Base-by-base conservation (phyloP, 2,888 invertebrate species). In the Brachynemurus nebulosus region DNA sequence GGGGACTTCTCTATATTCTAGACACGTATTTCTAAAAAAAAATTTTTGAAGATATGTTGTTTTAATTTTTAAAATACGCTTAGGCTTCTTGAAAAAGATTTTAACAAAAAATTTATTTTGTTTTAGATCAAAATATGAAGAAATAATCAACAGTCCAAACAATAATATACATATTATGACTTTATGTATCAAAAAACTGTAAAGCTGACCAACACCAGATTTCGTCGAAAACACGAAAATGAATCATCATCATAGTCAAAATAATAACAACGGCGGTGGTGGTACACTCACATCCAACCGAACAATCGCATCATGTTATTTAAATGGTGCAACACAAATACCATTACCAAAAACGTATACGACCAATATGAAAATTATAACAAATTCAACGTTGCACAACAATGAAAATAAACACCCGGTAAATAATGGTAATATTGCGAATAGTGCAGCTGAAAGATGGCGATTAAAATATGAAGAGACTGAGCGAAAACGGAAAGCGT, bases 381-480 rank as follows among this genome's bases (percentile, higher is more conserved):
- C n/a, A n/a, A n/a, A n/a, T n/a, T 25, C 14, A 21, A 11, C 27
- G 14, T n/a, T 14, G 5, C 30, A n/a, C n/a, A 30, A n/a, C 17
- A 12, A 37, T 16, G 37, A 20, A 37, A 18, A 18, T 37, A 37
- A 37, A 18, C 4, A n/a, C 2, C n/a, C 30, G 14, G 14, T 30
- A 4, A n/a, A n/a, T n/a, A n/a, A n/a, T n/a, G 30, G 30, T 30
- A 30, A n/a, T 12, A 30, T 30, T 2, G 14, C n/a, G 4, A 17
- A 41, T 48, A n/a, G n/a, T n/a, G n/a, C n/a, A n/a, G 16, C 68
- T 41, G 70, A 71, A 58, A 70, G 71, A 58, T 82, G 80, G 81
- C 80, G 76, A 65, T 67, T 63, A 50, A 77, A 76, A 65, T 81
- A 72, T 60, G 81, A 82, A 55, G 82, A 82, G 36, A 70, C 76